phyloP scores from a whole-genome alignment of 2,113 vertebrate genomes.

The Mobula birostris region DNA sequence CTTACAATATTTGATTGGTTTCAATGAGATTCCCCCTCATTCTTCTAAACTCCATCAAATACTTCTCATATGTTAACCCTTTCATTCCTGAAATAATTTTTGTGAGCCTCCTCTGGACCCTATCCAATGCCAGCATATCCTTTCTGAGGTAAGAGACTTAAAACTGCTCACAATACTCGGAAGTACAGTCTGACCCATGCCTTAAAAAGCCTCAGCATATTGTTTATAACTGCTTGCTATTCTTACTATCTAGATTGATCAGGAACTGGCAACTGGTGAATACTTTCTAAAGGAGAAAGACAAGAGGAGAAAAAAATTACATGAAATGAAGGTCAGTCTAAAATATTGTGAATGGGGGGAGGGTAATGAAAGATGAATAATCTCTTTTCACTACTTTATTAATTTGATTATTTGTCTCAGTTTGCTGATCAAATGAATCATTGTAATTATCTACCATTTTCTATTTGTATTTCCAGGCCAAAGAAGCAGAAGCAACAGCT shows the following conservation, averaged over 20 bases:
- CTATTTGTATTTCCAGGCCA: constrained; percentile 59
- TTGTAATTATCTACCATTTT: neutral
- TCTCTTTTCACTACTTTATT: neutral
- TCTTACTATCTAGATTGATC: constrained; percentile 67
- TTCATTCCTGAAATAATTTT: too few species aligned
- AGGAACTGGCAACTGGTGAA: constrained; percentile 85
- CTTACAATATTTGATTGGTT: too few species aligned
- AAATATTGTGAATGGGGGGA: neutral
- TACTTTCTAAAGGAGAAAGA: constrained; percentile 87
- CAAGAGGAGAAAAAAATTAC: constrained; percentile 76
- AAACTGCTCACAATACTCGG: too few species aligned
- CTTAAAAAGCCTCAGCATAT: neutral
- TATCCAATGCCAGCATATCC: too few species aligned
- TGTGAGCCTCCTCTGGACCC: too few species aligned
- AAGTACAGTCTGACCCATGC: too few species aligned
- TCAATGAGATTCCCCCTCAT: too few species aligned
- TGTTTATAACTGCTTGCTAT: neutral
- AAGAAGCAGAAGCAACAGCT: constrained; percentile 75
- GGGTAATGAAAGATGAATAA: neutral
- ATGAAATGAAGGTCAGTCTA: constrained; percentile 75
- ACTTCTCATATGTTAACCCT: too few species aligned
- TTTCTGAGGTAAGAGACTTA: too few species aligned
- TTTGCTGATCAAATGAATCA: neutral
- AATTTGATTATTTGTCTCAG: neutral
- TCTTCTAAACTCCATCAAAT: too few species aligned